Evolutionary conservation across 1,140 invertebrate species (phyloP).

Genomic region (Akabosia matsudoensis): DNA sequence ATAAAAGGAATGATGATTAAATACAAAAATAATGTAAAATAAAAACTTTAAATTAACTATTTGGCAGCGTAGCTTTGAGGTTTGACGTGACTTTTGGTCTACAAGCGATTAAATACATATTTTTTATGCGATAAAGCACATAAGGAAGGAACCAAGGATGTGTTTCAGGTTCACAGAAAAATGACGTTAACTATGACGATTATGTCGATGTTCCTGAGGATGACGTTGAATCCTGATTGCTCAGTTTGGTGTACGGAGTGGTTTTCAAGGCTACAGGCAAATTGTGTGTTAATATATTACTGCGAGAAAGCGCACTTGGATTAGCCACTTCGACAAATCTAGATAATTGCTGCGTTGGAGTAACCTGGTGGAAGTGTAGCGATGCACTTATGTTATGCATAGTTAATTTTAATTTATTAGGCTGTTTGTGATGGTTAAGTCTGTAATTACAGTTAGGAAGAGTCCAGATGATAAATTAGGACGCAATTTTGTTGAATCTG

Average conservation of each 20-base stretch:
- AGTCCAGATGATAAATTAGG: neutral
- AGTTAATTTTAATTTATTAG: neutral
- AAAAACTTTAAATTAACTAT: neutral
- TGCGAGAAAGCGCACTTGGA: neutral
- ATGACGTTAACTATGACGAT: neutral
- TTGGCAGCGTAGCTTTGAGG: neutral
- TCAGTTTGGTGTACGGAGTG: neutral
- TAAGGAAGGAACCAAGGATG: neutral
- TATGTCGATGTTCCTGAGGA: too few species aligned
- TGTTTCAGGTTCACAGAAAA: neutral
- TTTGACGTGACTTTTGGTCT: neutral
- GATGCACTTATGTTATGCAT: too few species aligned
- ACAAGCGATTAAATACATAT: too few species aligned
- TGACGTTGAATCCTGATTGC: neutral
- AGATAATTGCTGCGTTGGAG: neutral
- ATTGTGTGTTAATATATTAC: neutral
- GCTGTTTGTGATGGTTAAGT: neutral
- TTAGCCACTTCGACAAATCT: neutral
- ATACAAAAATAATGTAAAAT: neutral
- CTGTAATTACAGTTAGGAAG: neutral
- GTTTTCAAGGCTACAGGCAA: neutral
- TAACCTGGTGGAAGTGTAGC: too few species aligned
- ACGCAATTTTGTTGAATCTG: neutral
- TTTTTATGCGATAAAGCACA: too few species aligned
- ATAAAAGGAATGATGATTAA: too few species aligned